Evolutionary conservation across 2,113 vertebrate species (phyloP), one percentile per base, ranked within the genome.

Genomic region (Sula dactylatra): DNA sequence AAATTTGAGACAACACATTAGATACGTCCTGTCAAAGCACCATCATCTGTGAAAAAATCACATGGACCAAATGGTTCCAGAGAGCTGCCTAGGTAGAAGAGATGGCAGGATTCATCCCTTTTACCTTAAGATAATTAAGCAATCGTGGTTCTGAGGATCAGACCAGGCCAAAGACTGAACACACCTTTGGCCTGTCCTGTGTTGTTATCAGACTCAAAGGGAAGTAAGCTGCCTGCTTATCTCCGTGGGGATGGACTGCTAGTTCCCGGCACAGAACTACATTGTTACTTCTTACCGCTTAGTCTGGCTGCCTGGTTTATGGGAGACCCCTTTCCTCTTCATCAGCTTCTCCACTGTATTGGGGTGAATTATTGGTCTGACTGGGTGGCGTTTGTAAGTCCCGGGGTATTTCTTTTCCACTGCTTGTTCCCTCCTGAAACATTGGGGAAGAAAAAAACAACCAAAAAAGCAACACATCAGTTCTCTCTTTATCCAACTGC

Each of bases 391-490:
- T 93, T 99, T 99, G 96, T 99, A 99, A 67, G 98, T 99, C 16
- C 99, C 99, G 3, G 99, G 99, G 56, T 99, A 99, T 93, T 99
- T 99, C 96, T 99, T 99, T 96, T 99, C 99, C 96, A 99, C 99
- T 3, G 99, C 99, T 96, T 99, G 99, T 74, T 99, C 99, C 93
- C 99, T 99, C 96, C 99, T 99, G 95, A 86, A 91, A 80, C 25
- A 87, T 67, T 10, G 72, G 9, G 36, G 21, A 81, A 93, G 34
- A 59, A 67, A 27, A 71, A 54, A 66, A 45, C 40, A 42, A 45
- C 7, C 14, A 16, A 54, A 66, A 65, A 14, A 6, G 5, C 14
- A 87, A 16, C 9, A 79, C 29, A 82, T 73, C 24, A 92, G 44
- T 52, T 93, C 26, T 88, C 10, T 42, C 64, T 50, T 40, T 55